Evolutionary conservation across 2,113 vertebrate genomes (phyloP), one percentile per base, ranked within the genome.

Genomic region (Pao palembangensis): DNA sequence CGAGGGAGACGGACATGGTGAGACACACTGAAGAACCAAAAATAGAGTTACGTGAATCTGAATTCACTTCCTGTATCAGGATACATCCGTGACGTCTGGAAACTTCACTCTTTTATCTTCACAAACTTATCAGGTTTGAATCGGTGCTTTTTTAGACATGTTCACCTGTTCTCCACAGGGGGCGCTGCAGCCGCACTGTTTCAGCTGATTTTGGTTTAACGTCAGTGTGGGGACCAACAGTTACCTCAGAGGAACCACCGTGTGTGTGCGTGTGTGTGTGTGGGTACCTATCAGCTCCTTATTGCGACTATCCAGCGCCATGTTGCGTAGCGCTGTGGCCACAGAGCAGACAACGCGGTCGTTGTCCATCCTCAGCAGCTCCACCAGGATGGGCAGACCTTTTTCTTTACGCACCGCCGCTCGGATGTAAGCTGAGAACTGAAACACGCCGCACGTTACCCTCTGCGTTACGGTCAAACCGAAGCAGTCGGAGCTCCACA

Each of bases 341-440:
- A 98, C 97, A 0, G 97, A 98, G 16, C 96, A 98, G 55, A 99
- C 96, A 3, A 99, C 97, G 57, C 97, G 87, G 65, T 99, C 97
- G 0, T 98, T 98, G 75, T 99, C 95, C 96, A 99, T 98, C 58
- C 97, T 89, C 70, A 98, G 90, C 72, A 99, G 91, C 83, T 99
- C 97, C 80, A 99, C 97, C 11, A 99, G 92, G 88, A 99, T 98
- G 17, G 97, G 97, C 28, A 99, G 91, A 38, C 97, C 97, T 67
- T 98, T 99, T 73, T 99, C 97, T 59, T 99, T 99, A 43, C 96
- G 90, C 16, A 99, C 96, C 0, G 96, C 96, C 0, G 95, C 96
- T 20, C 97, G 93, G 79, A 98, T 98, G 75, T 98, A 99, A 1
- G 94, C 92, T 20, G 97, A 97, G 14, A 98, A 99, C 97, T 99